Evolutionary conservation across 2,797 vertebrate genomes (phyloP), one percentile per base, ranked within the genome.

Genomic region (Crocidura indochinensis): DNA sequence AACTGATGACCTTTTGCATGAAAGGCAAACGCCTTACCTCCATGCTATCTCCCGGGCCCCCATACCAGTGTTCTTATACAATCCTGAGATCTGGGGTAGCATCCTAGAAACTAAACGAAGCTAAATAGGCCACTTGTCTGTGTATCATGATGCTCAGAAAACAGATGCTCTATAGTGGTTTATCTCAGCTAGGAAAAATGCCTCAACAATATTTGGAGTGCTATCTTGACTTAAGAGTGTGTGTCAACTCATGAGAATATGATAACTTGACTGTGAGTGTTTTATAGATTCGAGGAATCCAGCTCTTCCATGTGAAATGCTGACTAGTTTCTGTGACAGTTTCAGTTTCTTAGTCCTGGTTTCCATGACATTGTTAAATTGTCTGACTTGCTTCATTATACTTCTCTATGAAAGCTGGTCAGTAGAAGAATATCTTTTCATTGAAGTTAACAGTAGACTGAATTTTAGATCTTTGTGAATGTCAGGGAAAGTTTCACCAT

Each of bases 381-480:
- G 81, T 88, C 60, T 27, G 92, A 68, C 46, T 94, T 9, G 6
- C 51, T 69, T 92, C 92, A 69, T n/a, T 31, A 92, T 94, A 93
- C 69, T n/a, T 89, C 17, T 92, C 65, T 46, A 92, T 79, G 44
- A 73, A 81, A 87, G 12, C 27, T 22, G 65, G 76, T 62, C 49
- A 75, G 26, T 31, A 88, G 89, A 86, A 38, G 38, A 90, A 81
- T 73, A 87, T 60, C 44, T 96, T 96, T 89, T 88, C 24, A 83
- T 84, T 22, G 26, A 56, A 96, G 80, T 60, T 64, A 91, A 83
- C 56, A 17, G 90, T 88, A 87, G 38, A 84, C 49, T 93, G 91
- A 97, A 96, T 84, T 97, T 97, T 84, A 86, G 83, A 92, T 88
- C 62, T 95, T 97, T 95, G 38, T 38, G 77, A 88, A 96, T 95